Percentiles rank a stretch among this genome's conserved stretches.
These are phyloP conservation scores for Penaeus indicus DNA, from an alignment of 1,140 invertebrate species.

Conservation along the genomic window DNA sequence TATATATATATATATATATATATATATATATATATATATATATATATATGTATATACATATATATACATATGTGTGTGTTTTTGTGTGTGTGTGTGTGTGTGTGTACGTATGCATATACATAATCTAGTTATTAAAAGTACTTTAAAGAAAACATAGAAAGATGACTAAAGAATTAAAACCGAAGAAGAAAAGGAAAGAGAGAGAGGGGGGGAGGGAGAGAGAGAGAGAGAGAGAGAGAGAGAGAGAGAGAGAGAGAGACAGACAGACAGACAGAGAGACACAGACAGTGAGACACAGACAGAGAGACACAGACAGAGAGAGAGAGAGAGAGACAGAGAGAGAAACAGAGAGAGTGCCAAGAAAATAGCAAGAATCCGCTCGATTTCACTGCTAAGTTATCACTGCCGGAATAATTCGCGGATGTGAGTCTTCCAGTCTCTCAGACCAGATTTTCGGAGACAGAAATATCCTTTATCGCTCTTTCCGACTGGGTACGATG, in stretches of 20 bases:
- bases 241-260: not conserved
- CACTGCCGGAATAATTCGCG: too few relatives aligned
- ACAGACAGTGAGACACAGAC: not conserved
- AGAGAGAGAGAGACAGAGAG: not conserved
- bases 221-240: slow-evolving; percentile 27
- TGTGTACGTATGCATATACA: not conserved
- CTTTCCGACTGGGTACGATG: too few relatives aligned
- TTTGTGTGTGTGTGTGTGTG: slow-evolving; percentile 19
- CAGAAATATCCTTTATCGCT: too few relatives aligned
- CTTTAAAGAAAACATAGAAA: not conserved
- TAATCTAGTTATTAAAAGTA: not conserved
- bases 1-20: slow-evolving; percentile 34
- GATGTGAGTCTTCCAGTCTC: too few relatives aligned
- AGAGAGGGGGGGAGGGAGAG: not conserved
- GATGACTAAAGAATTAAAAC: not conserved
- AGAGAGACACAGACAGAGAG: not conserved
- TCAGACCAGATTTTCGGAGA: too few relatives aligned
- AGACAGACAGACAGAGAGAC: not conserved
- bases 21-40: slow-evolving; percentile 37
- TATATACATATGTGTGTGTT: slow-evolving; percentile 9
- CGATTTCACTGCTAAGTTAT: not conserved
- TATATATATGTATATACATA: slow-evolving; percentile 27
- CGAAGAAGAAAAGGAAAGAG: not conserved
- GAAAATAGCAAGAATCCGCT: not conserved
- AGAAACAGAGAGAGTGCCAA: not conserved